Base-by-base conservation (phyloP, 2,797 vertebrate species). In the Lagorchestes hirsutus region DNA sequence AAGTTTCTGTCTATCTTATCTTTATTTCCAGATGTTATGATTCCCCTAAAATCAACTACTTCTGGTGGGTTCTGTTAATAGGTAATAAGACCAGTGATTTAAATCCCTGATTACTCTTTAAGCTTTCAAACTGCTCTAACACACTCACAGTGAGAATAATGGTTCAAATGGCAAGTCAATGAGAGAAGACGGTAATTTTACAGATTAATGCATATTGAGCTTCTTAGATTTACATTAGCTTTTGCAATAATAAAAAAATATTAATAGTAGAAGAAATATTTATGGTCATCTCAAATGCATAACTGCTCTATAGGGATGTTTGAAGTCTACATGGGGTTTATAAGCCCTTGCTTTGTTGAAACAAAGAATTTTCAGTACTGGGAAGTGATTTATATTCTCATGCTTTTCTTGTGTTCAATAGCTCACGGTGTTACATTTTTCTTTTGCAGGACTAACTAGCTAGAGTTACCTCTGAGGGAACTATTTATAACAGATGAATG, bases 171-270 rank as follows among this genome's bases (percentile, higher is more conserved):
- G 97, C 95, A 91, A 97, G 92, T 96, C 29, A 16, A 95, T 93
- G 90, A 90, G 91, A 95, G 91, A 97, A 90, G 95, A 96, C 90
- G 91, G 95, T 93, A 96, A 93, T 92, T 96, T 96, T 93, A 46
- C 82, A 95, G 87, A 90, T 96, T 97, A 97, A 97, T 97, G 91
- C 90, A 97, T 96, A 97, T 91, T 22, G 58, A 97, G 82, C 91
- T 96, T 97, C 14, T 97, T 96, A 98, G 90, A 94, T 97, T 98
- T 98, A 97, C 91, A 94, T 97, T 90, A 94, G 50, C 97, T 97
- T 57, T 93, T 97, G 62, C 40, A 97, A 50, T 95, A 97, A 91
- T 91, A 97, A 95, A 90, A 82, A 74, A 98, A 5, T 93, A 58
- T 74, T 97, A 97, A 62, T 94, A 58, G 90, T 92, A 91, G 52